Conservation (phyloP, 2,113 vertebrate species). For the Climacteris rufus region DNA sequence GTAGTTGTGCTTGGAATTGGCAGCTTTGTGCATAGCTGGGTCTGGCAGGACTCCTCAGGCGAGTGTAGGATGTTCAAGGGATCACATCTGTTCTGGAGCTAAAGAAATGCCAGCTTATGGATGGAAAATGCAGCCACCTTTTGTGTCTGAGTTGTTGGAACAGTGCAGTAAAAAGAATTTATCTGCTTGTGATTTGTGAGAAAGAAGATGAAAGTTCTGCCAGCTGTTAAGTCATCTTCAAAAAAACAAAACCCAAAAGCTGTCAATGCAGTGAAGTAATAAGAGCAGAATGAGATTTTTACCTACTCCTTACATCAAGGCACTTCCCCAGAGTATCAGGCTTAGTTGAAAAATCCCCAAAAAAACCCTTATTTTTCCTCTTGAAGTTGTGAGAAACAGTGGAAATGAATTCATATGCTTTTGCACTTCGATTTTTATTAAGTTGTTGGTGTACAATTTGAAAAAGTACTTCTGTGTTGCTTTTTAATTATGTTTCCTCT, state of each 20-base stretch:
- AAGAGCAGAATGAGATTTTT: background rate
- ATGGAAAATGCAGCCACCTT: background rate
- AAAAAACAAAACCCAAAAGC: background rate
- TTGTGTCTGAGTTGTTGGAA: background rate
- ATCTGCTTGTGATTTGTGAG: background rate
- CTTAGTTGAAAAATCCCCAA: background rate
- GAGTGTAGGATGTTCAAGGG: background rate
- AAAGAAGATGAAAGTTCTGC: background rate
- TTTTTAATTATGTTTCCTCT: background rate
- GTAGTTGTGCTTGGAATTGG: background rate
- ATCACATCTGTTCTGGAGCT: background rate
- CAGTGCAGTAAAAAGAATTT: background rate
- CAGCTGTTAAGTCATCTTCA: background rate
- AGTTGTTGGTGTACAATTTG: background rate
- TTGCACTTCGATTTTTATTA: background rate
- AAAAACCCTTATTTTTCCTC: background rate
- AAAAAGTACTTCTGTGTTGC: background rate
- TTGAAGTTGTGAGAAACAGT: background rate
- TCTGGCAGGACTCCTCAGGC: background rate
- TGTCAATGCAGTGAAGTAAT: background rate
- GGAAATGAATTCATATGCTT: background rate
- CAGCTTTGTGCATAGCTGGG: background rate
- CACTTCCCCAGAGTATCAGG: background rate
- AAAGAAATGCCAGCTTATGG: background rate
- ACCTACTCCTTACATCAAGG: background rate